Conservation (phyloP, 2,113 vertebrate species). For the Pleuronectes platessa region DNA sequence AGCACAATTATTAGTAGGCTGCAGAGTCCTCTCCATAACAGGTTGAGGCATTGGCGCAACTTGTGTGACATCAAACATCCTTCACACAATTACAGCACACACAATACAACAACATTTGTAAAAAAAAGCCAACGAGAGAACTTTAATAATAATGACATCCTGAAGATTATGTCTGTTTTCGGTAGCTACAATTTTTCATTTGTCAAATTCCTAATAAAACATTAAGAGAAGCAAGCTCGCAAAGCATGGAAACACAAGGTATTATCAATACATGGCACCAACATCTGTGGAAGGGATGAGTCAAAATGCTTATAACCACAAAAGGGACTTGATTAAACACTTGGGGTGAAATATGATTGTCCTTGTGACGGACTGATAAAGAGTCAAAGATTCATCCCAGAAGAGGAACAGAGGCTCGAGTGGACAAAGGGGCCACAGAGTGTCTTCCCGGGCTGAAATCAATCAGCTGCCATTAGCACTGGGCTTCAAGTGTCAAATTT, state of each 20-base stretch:
- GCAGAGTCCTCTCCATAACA: slow-evolving; percentile 78
- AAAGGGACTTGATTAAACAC: slow-evolving; percentile 6
- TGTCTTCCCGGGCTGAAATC: slow-evolving; percentile 60
- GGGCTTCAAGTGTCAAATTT: slow-evolving; percentile 74
- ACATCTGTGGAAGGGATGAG: slow-evolving; percentile 43
- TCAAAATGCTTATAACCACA: slow-evolving; percentile 1
- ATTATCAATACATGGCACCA: slow-evolving; percentile 14
- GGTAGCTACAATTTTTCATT: slow-evolving; percentile 16
- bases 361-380: slow-evolving; percentile 28
- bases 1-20: slow-evolving; percentile 92
- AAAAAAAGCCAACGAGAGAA: slow-evolving; percentile 41
- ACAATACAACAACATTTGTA: slow-evolving; percentile 4
- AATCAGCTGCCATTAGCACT: slow-evolving; percentile 69
- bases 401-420: slow-evolving; percentile 20
- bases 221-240: not conserved
- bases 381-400: slow-evolving; percentile 13
- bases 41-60: slow-evolving; percentile 82
- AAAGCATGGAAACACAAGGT: not conserved
- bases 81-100: slow-evolving; percentile 51
- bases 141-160: slow-evolving; percentile 27
- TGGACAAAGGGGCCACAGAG: slow-evolving; percentile 34
- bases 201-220: slow-evolving; percentile 9
- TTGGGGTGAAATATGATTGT: slow-evolving; percentile 19
- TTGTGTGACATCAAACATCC: slow-evolving; percentile 67
- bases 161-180: slow-evolving; percentile 70